phyloP scores from a whole-genome alignment of 2,797 vertebrate species.

The Bryconaethiops microstoma region DNA sequence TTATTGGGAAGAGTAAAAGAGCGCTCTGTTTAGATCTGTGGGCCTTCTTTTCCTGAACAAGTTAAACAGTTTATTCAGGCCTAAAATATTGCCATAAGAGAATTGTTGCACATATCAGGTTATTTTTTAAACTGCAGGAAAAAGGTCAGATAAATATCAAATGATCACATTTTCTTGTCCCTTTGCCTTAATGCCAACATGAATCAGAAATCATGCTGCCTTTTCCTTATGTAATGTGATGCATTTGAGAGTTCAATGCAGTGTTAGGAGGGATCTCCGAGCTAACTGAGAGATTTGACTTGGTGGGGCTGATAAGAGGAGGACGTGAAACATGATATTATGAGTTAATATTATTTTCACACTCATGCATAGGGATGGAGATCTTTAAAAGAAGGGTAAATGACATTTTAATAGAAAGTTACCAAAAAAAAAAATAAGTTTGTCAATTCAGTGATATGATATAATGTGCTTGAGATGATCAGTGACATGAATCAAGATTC shows the following conservation, averaged over 20 bases:
- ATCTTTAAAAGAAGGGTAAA: too few species aligned
- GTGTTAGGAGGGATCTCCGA: not conserved
- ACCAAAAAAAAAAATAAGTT: too few species aligned
- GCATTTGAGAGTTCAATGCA: not conserved
- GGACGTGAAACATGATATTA: too few species aligned
- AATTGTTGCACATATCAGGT: not conserved
- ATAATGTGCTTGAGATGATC: too few species aligned
- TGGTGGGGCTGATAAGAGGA: not conserved
- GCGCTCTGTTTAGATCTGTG: not conserved
- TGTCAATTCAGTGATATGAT: too few species aligned
- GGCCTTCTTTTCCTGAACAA: not conserved
- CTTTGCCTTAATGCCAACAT: not conserved
- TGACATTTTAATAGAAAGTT: too few species aligned
- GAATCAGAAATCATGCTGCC: not conserved
- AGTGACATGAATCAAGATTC: too few species aligned
- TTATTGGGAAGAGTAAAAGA: not conserved
- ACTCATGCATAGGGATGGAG: not conserved
- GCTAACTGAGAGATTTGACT: not conserved
- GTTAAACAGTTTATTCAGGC: not conserved
- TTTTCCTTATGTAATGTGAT: not conserved
- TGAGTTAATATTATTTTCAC: not conserved
- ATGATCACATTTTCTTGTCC: not conserved
- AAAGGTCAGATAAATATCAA: not conserved
- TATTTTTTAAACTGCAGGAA: not conserved
- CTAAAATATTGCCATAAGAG: not conserved